Evolutionary conservation across 2,113 vertebrate species (phyloP).

Genomic region (Aphelocoma coerulescens): DNA sequence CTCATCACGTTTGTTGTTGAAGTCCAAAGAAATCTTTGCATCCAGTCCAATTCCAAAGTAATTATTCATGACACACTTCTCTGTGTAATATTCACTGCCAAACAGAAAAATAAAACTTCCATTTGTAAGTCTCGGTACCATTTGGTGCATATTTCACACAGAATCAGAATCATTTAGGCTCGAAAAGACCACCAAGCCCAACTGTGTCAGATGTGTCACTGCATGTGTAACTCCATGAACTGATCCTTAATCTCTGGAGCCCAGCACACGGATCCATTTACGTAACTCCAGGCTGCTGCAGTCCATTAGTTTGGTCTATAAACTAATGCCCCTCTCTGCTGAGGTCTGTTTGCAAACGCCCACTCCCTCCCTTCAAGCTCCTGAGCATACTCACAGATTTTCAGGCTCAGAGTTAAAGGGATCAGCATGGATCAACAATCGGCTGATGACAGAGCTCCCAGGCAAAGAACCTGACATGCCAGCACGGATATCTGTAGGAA

Average conservation of each 20-base stretch:
- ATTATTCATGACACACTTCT: conserved; percentile 97
- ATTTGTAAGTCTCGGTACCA: background rate
- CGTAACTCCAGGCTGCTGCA: background rate
- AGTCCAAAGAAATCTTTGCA: conserved; percentile 93
- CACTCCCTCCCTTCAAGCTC: background rate
- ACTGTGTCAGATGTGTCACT: background rate
- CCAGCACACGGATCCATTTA: background rate
- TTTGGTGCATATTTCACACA: background rate
- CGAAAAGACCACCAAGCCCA: background rate
- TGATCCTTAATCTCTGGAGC: background rate
- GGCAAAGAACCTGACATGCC: conserved; percentile 88
- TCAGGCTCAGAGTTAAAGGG: conserved; percentile 90
- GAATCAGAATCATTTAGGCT: background rate
- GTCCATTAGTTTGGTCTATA: background rate
- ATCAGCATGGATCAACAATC: conserved; percentile 89
- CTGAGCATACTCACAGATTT: conserved; percentile 82
- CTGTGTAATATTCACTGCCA: conserved; percentile 85
- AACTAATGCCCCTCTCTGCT: background rate
- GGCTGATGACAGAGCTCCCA: conserved; percentile 88
- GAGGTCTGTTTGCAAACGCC: background rate
- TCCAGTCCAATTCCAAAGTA: conserved; percentile 94
- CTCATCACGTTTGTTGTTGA: conserved; percentile 94
- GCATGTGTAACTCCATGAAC: background rate
- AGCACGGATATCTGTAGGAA: conserved; percentile 76
- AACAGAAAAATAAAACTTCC: background rate